phyloP scores from a whole-genome alignment of 2,113 vertebrate species.

The Gallinago paraguaiae region DNA sequence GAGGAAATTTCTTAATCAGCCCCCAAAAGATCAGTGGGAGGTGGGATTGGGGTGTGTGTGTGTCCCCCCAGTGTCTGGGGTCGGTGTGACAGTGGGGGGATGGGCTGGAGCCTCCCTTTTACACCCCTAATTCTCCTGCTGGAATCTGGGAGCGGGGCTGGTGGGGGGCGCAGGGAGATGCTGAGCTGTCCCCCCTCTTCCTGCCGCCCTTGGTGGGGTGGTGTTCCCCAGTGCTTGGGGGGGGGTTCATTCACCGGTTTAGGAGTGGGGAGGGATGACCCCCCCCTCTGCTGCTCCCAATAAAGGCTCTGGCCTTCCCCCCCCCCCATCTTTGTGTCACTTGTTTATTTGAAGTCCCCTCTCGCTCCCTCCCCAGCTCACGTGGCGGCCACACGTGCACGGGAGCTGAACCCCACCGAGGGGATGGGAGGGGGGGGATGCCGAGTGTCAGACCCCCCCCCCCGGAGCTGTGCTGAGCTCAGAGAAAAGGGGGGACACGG shows the following conservation, averaged over 20 bases:
- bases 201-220: rapidly evolving
- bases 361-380: rapidly evolving
- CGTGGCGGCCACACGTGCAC: neutral
- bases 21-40: neutral
- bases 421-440: neutral
- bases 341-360: neutral
- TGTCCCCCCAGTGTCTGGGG: too few species aligned
- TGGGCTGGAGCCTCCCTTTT: neutral
- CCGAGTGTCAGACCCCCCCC: rapidly evolving
- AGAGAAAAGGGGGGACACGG: too few species aligned
- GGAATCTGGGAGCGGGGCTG: neutral
- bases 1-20: neutral
- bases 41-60: too few species aligned
- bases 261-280: neutral
- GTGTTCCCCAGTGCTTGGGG: rapidly evolving
- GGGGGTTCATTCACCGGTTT: neutral
- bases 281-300: neutral
- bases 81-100: rapidly evolving
- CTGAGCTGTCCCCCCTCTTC: neutral
- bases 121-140: neutral
- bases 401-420: neutral
- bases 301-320: neutral
- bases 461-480: rapidly evolving
- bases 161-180: too few species aligned
- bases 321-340: neutral